Evolutionary conservation across 2,113 vertebrate species (phyloP).

Genomic region (Grammomys surdaster): DNA sequence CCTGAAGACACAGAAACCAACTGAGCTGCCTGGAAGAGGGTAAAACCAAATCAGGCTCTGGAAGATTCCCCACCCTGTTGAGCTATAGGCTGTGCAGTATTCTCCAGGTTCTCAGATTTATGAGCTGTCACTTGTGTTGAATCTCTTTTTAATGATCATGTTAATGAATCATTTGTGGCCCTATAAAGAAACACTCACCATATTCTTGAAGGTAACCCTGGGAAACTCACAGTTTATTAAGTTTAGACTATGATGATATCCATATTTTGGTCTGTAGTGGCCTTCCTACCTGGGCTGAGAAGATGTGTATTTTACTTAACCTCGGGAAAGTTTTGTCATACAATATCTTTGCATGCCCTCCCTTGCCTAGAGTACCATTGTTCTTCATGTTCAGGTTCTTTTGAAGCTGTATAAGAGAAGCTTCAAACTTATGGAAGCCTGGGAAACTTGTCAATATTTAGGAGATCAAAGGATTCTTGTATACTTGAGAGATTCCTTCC

Average conservation of each 20-base stretch:
- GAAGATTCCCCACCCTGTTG: not conserved
- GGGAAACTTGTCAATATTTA: not conserved
- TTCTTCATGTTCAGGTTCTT: not conserved
- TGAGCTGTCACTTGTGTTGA: not conserved
- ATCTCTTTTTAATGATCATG: not conserved
- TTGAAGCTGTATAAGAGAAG: not conserved
- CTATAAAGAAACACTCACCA: not conserved
- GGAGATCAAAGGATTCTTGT: not conserved
- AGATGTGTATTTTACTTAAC: not conserved
- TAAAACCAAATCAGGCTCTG: not conserved
- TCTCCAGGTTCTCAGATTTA: not conserved
- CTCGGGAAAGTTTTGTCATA: not conserved
- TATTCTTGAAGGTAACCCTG: not conserved
- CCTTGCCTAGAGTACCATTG: not conserved
- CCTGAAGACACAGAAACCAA: not conserved
- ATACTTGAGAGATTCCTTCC: not conserved
- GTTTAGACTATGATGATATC: not conserved
- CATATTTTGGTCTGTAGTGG: not conserved
- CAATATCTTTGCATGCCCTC: accelerated
- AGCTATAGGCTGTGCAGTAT: not conserved
- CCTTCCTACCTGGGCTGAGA: not conserved
- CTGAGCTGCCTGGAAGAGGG: not conserved
- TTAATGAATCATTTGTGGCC: not conserved
- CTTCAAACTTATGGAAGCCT: not conserved
- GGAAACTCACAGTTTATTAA: not conserved